Evolutionary conservation across 92 coral and sea anemone species (phyloP), one percentile per base, ranked within the genome.

Genomic region (Paragorgia papillata): DNA sequence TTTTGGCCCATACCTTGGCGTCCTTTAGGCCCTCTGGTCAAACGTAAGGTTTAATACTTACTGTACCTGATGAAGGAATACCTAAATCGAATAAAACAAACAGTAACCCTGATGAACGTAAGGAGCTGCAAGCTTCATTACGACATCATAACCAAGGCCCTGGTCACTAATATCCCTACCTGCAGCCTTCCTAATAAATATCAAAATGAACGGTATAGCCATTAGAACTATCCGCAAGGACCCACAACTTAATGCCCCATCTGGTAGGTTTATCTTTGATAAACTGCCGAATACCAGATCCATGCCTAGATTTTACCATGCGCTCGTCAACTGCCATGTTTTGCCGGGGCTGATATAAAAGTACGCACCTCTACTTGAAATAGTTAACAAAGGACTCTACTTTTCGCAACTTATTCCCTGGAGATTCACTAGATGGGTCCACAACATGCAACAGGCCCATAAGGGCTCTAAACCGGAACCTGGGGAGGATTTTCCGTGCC

Each of bases 61-160:
- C 85, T 26, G 89, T 86, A 24, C 89, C 83, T 12, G 85, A 61
- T 34, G 83, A 77, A 14, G 83, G 81, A 7, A 81, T 81, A 63
- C 90, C 89, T 6, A 49, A 60, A 15, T 9, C 57, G 73, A 84
- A 84, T 1, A 84, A 79, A 41, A 89, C 39, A 90, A 59, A 59
- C 86, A 82, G 54, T 89, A 89, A 54, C 95, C 95, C 31, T 86
- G 86, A 69, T 74, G 68, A 19, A 79, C 49, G 17, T 17, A 51
- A 54, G 82, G 83, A 34, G 73, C 13, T 66, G 80, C 48, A 17
- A 84, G 77, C 64, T 79, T 62, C 88, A 73, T 86, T 2, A 86
- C 88, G 7, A 89, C 87, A 80, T 84, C 88, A 80, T 89, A 89
- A 5, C 86, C 90, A 4, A 89, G 83, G 31, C 90, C 88, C 80